A percentile compares a stretch with the other conserved stretches of the same genome.
Evolutionary conservation across 2,113 vertebrate genomes (phyloP).

Genomic region (Oncorhynchus mykiss): DNA sequence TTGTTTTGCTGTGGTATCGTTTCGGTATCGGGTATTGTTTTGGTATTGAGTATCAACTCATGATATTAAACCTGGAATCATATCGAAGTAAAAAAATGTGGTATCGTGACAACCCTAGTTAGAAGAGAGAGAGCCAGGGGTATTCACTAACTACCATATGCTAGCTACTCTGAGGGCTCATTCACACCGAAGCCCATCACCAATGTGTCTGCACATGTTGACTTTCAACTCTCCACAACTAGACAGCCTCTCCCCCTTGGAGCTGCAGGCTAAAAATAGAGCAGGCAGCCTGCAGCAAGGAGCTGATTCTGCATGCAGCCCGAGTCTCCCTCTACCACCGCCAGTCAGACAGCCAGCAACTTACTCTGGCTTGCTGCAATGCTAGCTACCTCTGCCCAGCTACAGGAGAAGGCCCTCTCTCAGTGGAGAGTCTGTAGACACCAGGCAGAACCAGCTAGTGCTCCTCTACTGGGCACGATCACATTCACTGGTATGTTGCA

Average conservation of each 20-base stretch:
- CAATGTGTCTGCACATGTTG: conserved; percentile 73
- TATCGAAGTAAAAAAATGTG: too few relatives aligned
- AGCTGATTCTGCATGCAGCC: conserved; percentile 75
- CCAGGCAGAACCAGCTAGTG: neutral
- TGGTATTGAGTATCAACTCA: too few relatives aligned
- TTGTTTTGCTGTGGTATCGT: too few relatives aligned
- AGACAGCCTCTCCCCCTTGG: conserved; percentile 66
- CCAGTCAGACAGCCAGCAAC: conserved; percentile 8
- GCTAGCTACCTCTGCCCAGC: conserved; percentile 61
- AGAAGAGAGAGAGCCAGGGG: too few relatives aligned
- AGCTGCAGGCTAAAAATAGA: conserved; percentile 72
- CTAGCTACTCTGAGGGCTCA: conserved; percentile 3
- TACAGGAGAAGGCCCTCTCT: conserved; percentile 23
- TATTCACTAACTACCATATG: too few relatives aligned
- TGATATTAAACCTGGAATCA: too few relatives aligned
- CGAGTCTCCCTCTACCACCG: conserved; percentile 36
- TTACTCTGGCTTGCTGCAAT: conserved; percentile 42
- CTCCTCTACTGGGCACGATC: too few relatives aligned
- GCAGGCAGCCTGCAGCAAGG: conserved; percentile 65
- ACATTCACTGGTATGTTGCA: too few relatives aligned
- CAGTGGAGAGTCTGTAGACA: neutral
- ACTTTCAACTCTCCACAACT: conserved; percentile 75
- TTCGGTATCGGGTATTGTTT: too few relatives aligned
- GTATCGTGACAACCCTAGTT: too few relatives aligned
- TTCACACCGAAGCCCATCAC: conserved; percentile 54